These are phyloP conservation scores for Crotalus horridus DNA, from an alignment of 2,113 vertebrate species.

Conservation along the genomic window DNA sequence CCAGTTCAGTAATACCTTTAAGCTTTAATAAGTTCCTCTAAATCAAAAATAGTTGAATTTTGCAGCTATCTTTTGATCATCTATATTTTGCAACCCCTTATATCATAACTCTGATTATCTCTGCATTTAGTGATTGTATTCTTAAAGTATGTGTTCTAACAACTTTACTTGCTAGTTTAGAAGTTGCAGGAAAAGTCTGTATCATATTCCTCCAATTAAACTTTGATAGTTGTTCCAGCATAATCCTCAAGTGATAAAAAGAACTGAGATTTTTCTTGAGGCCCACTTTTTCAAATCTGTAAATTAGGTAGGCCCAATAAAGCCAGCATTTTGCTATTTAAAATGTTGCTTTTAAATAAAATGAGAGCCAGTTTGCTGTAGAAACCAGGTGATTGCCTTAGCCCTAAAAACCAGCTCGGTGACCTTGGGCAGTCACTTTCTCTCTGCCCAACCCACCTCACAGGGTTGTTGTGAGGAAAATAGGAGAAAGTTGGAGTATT, in stretches of 20 bases:
- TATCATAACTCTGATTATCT: background rate
- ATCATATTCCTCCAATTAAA: background rate
- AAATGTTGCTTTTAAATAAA: background rate
- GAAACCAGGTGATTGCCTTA: background rate
- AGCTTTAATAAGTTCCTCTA: background rate
- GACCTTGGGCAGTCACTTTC: background rate
- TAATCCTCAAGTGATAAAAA: background rate
- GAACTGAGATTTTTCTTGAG: background rate
- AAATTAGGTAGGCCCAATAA: background rate
- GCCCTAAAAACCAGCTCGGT: background rate
- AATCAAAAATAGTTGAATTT: no score
- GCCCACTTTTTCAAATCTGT: background rate
- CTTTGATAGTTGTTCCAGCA: background rate
- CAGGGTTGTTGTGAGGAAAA: background rate
- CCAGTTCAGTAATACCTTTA: background rate
- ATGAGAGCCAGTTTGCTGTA: background rate
- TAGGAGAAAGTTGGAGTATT: background rate
- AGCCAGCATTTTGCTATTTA: background rate
- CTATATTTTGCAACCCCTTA: background rate
- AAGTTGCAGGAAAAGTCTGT: background rate
- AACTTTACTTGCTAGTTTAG: background rate
- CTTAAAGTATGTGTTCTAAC: background rate
- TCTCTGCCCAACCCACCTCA: background rate
- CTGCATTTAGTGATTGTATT: background rate
- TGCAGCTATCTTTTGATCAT: background rate